A percentile compares a stretch with the other conserved stretches of the same genome.
phyloP scores from a whole-genome alignment of 1,140 invertebrate species.

The Coelopa frigida region DNA sequence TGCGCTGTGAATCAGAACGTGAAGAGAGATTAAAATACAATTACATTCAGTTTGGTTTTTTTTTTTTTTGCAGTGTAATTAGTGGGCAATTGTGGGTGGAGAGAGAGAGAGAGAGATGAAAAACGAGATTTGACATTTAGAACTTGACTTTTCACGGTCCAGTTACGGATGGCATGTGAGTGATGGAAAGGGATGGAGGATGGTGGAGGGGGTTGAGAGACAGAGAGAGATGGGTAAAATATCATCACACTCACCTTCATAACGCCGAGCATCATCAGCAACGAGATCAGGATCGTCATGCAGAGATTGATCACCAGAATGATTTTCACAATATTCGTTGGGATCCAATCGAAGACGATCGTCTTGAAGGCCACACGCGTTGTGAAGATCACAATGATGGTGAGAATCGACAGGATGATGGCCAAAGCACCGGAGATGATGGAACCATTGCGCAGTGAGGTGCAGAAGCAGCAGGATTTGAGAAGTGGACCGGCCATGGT shows the following conservation, averaged over 20 bases:
- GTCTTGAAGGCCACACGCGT: conserved; percentile 60
- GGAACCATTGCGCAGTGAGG: conserved; percentile 60
- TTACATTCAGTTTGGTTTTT: neutral
- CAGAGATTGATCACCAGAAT: conserved; percentile 71
- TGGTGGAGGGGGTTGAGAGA: too few species aligned
- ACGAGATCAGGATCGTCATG: conserved; percentile 72
- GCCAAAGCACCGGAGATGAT: conserved; percentile 59
- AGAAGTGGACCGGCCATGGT: conserved; percentile 38
- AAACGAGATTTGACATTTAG: neutral
- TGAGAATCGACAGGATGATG: conserved; percentile 53
- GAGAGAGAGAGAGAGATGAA: too few species aligned
- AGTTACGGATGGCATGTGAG: too few species aligned
- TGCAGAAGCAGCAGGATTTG: conserved; percentile 58
- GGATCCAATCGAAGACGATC: conserved; percentile 40
- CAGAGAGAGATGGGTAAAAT: too few species aligned
- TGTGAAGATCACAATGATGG: conserved; percentile 48
- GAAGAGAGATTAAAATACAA: neutral
- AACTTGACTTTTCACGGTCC: too few species aligned
- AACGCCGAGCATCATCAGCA: conserved; percentile 64
- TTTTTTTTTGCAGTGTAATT: too few species aligned
- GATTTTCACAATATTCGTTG: conserved; percentile 57
- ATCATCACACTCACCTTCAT: conserved; percentile 53
- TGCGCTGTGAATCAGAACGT: conserved; percentile 52
- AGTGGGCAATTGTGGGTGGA: too few species aligned
- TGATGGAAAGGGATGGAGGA: too few species aligned